Evolutionary conservation across 2,113 vertebrate species (phyloP).

Genomic region (Prietella phreatophila): DNA sequence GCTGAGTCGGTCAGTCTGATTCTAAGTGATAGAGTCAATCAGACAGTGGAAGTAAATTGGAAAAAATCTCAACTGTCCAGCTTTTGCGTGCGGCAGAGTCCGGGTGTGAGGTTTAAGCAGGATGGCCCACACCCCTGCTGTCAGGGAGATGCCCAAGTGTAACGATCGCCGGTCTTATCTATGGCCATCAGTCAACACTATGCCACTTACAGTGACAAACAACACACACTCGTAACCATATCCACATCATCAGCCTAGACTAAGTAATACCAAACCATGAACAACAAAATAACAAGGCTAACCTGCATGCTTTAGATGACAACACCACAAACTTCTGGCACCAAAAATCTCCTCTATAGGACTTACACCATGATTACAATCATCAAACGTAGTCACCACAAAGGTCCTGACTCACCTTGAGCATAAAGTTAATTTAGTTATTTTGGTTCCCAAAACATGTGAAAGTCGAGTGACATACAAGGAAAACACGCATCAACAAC

Average conservation of each 20-base stretch:
- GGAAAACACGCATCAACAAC: neutral
- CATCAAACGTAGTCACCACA: slow-evolving; percentile 1
- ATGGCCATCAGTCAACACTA: slow-evolving; percentile 32
- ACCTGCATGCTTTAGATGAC: neutral
- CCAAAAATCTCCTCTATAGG: neutral
- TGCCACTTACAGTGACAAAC: slow-evolving; percentile 43
- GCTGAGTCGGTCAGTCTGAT: slow-evolving; percentile 30
- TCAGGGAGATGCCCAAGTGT: slow-evolving; percentile 38
- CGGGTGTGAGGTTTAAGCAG: neutral
- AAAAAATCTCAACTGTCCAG: slow-evolving; percentile 58
- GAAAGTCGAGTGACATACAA: neutral
- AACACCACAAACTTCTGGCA: neutral
- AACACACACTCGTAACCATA: neutral
- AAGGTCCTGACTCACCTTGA: neutral
- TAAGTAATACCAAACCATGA: neutral
- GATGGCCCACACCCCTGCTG: slow-evolving; percentile 8
- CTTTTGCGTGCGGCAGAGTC: slow-evolving; percentile 42
- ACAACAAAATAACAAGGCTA: neutral
- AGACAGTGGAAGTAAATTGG: slow-evolving; percentile 27
- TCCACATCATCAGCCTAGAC: neutral
- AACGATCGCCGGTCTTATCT: slow-evolving; percentile 44
- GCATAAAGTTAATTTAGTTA: neutral
- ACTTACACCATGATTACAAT: neutral
- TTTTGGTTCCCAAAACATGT: neutral
- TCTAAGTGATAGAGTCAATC: slow-evolving; percentile 39